Conservation (phyloP, 2,888 invertebrate species). For the Eudasyphora cyanicolor region DNA sequence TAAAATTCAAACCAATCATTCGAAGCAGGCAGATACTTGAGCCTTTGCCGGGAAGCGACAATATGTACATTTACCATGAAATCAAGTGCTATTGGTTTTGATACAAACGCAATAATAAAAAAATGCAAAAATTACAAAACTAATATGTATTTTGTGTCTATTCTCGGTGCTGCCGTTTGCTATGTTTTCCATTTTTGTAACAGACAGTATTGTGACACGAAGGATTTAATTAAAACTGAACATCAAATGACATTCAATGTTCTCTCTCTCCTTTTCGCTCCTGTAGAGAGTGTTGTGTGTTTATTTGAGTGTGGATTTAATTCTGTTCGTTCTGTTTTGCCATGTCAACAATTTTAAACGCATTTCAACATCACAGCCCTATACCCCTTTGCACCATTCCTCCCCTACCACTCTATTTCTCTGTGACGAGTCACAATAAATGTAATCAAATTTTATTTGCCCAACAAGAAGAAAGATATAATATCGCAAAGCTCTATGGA, state of each 20-base stretch:
- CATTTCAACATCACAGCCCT: constrained; percentile 40
- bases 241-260: constrained; percentile 70
- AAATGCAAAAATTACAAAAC: not conserved
- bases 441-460: constrained; percentile 54
- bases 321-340: constrained; percentile 31
- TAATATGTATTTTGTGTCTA: constrained; percentile 32
- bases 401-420: not conserved
- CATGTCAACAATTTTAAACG: constrained; percentile 65
- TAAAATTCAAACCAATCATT: not conserved
- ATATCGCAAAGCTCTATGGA: constrained; percentile 41
- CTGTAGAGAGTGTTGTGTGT: too few relatives aligned
- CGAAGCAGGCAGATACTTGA: not conserved
- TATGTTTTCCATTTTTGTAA: constrained; percentile 67
- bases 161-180: not conserved
- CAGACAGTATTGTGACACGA: constrained; percentile 80
- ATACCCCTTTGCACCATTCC: not conserved
- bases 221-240: constrained; percentile 81
- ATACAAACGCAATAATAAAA: not conserved
- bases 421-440: not conserved
- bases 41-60: too few relatives aligned
- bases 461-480: constrained; percentile 37
- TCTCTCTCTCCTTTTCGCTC: constrained; percentile 16
- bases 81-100: constrained; percentile 49
- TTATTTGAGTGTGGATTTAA: not conserved
- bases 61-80: constrained; percentile 10